Evolutionary conservation across 1,140 invertebrate genomes (phyloP), one percentile per base, ranked within the genome.

Genomic region (Pseudomyrmex flavicornis): DNA sequence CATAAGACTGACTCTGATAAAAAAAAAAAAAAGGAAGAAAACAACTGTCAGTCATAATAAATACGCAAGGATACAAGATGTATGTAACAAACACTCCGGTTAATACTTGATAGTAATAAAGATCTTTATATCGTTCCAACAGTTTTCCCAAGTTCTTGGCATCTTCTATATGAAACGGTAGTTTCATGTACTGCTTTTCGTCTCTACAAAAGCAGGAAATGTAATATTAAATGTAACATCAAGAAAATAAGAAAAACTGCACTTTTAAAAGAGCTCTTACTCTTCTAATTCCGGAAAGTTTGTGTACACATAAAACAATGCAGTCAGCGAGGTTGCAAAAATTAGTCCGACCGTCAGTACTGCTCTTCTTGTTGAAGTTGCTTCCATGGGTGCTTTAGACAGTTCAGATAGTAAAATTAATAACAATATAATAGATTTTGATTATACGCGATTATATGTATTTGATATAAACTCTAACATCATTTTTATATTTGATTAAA

Each of bases 161-260:
- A 95, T 99, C 98, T 93, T 99, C 98, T 87, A 99, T 97, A 93
- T 99, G 97, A 93, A 96, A 95, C 65, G 99, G 99, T 85, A 99
- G 94, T 94, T 98, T 99, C 82, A 99, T 96, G 94, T 98, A 96
- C 90, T 97, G 94, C 91, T 96, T 97, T 93, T 99, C 99, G 91
- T 98, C 95, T 77, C 99, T 99, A 94, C 91, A 97, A 90, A 82
- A 63, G 2, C 8, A 69, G 10, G 20, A 56, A 80, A 59, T 13
- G 2, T 17, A 66, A 79, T 35, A 15, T 9, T 35, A 44, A 74
- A 48, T 9, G 0, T 26, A 26, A 26, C 22, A 26, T 26, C 26
- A 26, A 26, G 26, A 26, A 26, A 26, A 26, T 26, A 26, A 26
- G 26, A 26, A 26, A 26, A 26, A 26, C 26, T 26, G 3, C 3